Evolutionary conservation across 2,797 vertebrate genomes (phyloP).

Genomic region (Sylvia borin): DNA sequence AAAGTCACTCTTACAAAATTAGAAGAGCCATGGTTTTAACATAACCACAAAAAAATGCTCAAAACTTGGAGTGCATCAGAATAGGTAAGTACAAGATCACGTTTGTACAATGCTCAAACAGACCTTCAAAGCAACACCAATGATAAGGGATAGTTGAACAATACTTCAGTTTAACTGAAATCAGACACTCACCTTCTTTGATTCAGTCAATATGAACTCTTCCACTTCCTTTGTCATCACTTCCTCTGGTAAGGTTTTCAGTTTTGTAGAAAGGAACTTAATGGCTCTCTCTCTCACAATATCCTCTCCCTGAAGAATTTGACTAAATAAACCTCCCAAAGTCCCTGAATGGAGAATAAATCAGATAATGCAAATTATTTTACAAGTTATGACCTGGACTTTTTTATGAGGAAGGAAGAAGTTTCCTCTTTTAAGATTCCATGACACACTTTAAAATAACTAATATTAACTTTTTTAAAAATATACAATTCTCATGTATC

Average conservation of each 20-base stretch:
- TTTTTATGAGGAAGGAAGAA: neutral
- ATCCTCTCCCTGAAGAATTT: slow-evolving; percentile 97
- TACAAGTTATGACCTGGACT: neutral
- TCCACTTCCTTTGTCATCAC: slow-evolving; percentile 96
- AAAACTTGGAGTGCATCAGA: neutral
- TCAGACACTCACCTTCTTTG: slow-evolving; percentile 86
- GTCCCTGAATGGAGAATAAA: slow-evolving; percentile 82
- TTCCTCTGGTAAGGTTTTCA: slow-evolving; percentile 92
- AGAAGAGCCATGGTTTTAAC: neutral
- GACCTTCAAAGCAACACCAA: neutral
- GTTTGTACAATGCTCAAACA: neutral
- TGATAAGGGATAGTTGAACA: neutral
- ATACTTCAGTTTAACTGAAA: neutral
- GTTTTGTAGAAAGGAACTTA: slow-evolving; percentile 92
- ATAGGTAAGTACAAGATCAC: accelerated
- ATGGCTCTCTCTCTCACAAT: slow-evolving; percentile 95
- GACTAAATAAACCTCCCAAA: slow-evolving; percentile 94
- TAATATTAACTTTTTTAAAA: neutral
- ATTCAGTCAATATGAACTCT: slow-evolving; percentile 90
- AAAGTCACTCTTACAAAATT: neutral
- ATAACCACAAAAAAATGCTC: neutral
- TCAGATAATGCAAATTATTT: neutral
- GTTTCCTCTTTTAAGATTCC: neutral
- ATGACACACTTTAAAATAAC: neutral
- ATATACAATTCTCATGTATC: accelerated